Conservation (phyloP, 2,113 vertebrate species). For the Ictidomys tridecemlineatus region DNA sequence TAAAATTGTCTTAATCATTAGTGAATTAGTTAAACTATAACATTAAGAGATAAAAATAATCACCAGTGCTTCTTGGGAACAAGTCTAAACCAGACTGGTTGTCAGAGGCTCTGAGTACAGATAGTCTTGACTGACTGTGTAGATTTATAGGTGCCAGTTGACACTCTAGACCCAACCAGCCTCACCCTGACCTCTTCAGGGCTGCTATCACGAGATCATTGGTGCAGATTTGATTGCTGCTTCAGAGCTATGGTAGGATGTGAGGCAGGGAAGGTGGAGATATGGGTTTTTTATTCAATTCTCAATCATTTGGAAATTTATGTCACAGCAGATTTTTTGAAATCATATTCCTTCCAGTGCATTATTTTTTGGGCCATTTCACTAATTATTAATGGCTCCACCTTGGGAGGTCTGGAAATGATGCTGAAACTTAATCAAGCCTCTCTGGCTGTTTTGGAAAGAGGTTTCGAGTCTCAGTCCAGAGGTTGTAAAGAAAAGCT, state of each 20-base stretch:
- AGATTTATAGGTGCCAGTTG: background rate
- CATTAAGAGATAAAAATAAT: conserved; percentile 78
- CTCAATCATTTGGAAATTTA: background rate
- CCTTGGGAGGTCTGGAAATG: conserved; percentile 36
- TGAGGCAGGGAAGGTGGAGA: background rate
- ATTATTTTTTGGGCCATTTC: conserved; percentile 65
- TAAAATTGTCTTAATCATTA: conserved; percentile 88
- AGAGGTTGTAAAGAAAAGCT: conserved; percentile 37
- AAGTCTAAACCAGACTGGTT: conserved; percentile 75
- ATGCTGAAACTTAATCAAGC: conserved; percentile 57
- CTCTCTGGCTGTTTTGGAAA: conserved; percentile 42
- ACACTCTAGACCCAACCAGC: background rate
- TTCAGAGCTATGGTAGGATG: background rate
- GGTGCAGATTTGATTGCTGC: background rate
- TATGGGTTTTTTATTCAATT: background rate
- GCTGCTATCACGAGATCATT: background rate
- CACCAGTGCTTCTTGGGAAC: conserved; percentile 74
- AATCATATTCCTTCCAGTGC: conserved; percentile 20
- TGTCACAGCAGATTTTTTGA: conserved; percentile 26
- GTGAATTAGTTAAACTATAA: conserved; percentile 88
- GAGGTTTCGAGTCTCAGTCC: conserved; percentile 14
- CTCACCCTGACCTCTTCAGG: background rate
- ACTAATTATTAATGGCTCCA: conserved; percentile 62
- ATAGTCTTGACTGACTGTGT: background rate
- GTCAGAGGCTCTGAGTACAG: conserved; percentile 26